Evolutionary conservation across 1,140 invertebrate species (phyloP), one percentile per base, ranked within the genome.

Genomic region (Brachionus angularis): DNA sequence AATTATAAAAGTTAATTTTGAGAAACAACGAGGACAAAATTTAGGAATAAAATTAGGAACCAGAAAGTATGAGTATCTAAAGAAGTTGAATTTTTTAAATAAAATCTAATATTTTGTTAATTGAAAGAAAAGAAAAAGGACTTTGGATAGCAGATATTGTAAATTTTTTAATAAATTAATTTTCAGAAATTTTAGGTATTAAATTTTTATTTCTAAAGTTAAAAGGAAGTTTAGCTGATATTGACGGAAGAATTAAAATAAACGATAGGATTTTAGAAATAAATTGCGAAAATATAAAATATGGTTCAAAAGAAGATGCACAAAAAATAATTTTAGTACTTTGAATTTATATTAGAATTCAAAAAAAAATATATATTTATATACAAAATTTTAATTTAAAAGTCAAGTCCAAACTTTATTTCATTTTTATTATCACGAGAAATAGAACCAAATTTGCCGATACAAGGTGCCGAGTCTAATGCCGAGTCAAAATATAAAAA

Each of bases 1-100:
- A 76, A 78, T 83, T 21, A 64, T 81, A 36, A 81, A 78, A 58
- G 79, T 84, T 18, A 79, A 77, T 7, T 70, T 85, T 27, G 76
- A 73, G 14, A 83, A 83, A 73, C 73, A 78, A 16, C 76, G 77
- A 70, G 81, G 79, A 18, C 81, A 78, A 55, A 81, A 81, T 72
- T 76, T 84, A 42, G 83, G 83, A 42, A 81, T 84, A 25, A 80
- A 82, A 73, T 75, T 85, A 3, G 82, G 82, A 64, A 81, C 80
- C 7, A 79, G 81, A 76, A 80, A 79, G 80, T 82, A 74, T 73
- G n/a, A n/a, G n/a, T n/a, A n/a, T n/a, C n/a, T n/a, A n/a, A n/a
- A n/a, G n/a, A n/a, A n/a, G n/a, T n/a, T n/a, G 21, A 64, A 31
- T 46, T 21, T n/a, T 25, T 25, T 46, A 23, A 39, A 16, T 62